phyloP scores from a whole-genome alignment of 2,888 invertebrate genomes.

The Euzetes globulus region DNA sequence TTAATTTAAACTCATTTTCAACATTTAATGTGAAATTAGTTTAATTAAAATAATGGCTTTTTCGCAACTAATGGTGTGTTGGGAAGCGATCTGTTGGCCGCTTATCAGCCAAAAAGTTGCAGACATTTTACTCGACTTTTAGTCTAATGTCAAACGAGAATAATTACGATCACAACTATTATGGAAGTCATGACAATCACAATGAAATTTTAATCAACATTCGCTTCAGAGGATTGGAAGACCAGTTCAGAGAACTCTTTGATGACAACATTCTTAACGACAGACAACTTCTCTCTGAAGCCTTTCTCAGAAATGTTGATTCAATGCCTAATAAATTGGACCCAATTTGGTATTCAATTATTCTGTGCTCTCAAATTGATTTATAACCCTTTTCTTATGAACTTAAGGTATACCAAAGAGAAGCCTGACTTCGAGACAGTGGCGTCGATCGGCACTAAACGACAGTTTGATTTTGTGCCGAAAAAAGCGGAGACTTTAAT shows the following conservation, averaged over 20 bases:
- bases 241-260: conserved; percentile 25
- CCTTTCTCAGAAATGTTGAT: neutral
- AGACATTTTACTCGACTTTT: too few relatives aligned
- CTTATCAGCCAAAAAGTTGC: too few relatives aligned
- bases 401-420: neutral
- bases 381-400: too few relatives aligned
- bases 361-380: too few relatives aligned
- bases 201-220: conserved; percentile 30
- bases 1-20: too few relatives aligned
- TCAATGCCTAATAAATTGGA: conserved; percentile 32
- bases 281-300: conserved; percentile 2
- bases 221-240: neutral
- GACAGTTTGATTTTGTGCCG: conserved; percentile 39
- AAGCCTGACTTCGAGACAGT: neutral
- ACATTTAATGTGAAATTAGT: too few relatives aligned
- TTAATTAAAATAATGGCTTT: too few relatives aligned
- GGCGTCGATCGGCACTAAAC: conserved; percentile 33
- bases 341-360: conserved; percentile 22
- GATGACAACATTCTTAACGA: neutral
- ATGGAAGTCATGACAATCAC: neutral
- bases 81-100: too few relatives aligned
- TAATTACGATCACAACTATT: conserved; percentile 10
- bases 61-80: too few relatives aligned
- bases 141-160: neutral
- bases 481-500: conserved; percentile 35